Percentiles rank a stretch among this genome's conserved stretches.
These are phyloP conservation scores for human (Homo sapiens) DNA, from an alignment of 2,113 vertebrate genomes.

Conservation along the genomic window DNA sequence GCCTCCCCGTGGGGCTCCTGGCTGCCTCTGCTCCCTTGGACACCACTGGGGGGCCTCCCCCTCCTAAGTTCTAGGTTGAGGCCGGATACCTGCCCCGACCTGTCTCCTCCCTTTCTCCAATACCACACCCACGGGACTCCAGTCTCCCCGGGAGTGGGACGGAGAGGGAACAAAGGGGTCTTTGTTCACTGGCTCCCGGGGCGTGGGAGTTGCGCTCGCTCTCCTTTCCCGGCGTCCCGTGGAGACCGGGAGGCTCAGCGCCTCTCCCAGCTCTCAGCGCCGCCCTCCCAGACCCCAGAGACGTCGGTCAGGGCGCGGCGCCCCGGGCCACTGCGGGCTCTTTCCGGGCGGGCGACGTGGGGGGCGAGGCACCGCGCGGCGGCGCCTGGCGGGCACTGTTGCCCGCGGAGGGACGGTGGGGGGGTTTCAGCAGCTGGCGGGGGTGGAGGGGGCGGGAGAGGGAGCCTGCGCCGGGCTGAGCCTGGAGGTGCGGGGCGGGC, in stretches of 20 bases:
- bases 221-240: not conserved
- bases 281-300: not conserved
- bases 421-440: not conserved
- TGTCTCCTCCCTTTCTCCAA: slow-evolving; percentile 62
- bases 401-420: not conserved
- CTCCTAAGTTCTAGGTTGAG: slow-evolving; percentile 25
- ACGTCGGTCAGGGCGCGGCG: slow-evolving; percentile 59
- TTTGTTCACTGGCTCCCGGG: slow-evolving; percentile 71
- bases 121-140: slow-evolving; percentile 74
- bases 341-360: not conserved
- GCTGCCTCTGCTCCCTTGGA: not conserved
- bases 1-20: not conserved
- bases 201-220: slow-evolving; percentile 44
- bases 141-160: slow-evolving; percentile 65
- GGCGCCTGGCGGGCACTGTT: not conserved
- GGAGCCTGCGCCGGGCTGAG: slow-evolving; percentile 31
- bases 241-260: rapidly evolving
- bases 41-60: not conserved
- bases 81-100: slow-evolving; percentile 68
- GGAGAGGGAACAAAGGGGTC: slow-evolving; percentile 74
- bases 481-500: slow-evolving; percentile 42
- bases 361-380: not conserved
- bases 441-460: not conserved
- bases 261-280: not conserved
- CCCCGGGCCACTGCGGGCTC: slow-evolving; percentile 13